Evolutionary conservation across 2,888 invertebrate genomes (phyloP).

Genomic region (Noctuana brunneofusca): DNA sequence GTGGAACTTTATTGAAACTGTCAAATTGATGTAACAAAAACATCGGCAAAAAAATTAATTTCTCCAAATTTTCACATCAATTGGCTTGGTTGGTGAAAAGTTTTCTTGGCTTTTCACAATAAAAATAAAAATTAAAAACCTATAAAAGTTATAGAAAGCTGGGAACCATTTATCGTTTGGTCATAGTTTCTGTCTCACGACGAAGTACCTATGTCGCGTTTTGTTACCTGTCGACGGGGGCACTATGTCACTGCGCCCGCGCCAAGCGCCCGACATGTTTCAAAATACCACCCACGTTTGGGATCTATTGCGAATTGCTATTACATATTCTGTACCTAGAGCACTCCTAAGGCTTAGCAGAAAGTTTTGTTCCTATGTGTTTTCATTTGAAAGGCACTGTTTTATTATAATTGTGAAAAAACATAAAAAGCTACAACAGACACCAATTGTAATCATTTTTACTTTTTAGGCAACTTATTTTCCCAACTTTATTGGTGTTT

Average conservation of each 20-base stretch:
- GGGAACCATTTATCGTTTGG: slow-evolving; percentile 14
- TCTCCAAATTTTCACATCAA: no score
- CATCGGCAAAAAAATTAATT: not conserved
- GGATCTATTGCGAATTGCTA: slow-evolving; percentile 25
- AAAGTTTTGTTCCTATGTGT: no score
- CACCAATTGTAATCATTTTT: no score
- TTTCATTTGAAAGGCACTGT: no score
- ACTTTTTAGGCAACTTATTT: no score
- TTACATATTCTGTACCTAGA: not conserved
- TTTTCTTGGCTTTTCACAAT: no score
- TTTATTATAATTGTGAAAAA: not conserved
- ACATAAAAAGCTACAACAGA: no score
- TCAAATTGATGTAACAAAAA: slow-evolving; percentile 43
- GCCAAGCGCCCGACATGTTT: slow-evolving; percentile 42
- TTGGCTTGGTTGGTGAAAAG: no score
- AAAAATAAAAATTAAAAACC: no score
- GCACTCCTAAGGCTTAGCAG: not conserved
- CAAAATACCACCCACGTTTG: slow-evolving; percentile 57
- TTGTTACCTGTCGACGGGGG: slow-evolving; percentile 49
- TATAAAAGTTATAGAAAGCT: no score
- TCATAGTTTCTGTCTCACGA: slow-evolving; percentile 18
- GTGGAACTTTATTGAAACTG: no score
- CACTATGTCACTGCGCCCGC: slow-evolving; percentile 55
- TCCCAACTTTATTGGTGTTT: no score
- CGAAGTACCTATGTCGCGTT: slow-evolving; percentile 19